A percentile compares a stretch with the other conserved stretches of the same genome.
Conservation (phyloP, 1,140 invertebrate species). For the Drosophila sucinea region DNA sequence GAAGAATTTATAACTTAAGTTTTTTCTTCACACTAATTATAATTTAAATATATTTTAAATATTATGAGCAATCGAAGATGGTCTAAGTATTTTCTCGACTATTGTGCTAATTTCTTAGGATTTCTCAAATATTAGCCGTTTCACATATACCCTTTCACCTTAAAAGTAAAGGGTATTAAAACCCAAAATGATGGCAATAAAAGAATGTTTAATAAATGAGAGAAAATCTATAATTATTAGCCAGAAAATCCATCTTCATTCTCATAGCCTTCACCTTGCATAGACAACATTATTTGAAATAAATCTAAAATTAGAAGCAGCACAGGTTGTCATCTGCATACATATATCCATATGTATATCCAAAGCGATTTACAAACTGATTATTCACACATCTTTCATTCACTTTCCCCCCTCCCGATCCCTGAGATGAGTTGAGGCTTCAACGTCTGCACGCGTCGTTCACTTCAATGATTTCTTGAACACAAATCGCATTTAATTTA, state of each 20-base stretch:
- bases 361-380: neutral
- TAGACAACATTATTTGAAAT: neutral
- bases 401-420: neutral
- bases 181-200: neutral
- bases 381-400: neutral
- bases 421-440: neutral
- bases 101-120: no score
- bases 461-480: conserved; percentile 44
- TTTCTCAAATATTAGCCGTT: no score
- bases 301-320: neutral
- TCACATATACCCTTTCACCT: no score
- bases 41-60: no score
- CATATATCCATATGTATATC: neutral
- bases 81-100: no score
- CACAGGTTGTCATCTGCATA: neutral
- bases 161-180: no score
- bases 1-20: no score
- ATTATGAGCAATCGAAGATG: no score
- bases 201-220: conserved; percentile 1
- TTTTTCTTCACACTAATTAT: no score
- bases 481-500: conserved; percentile 78
- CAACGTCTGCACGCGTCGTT: conserved; percentile 44
- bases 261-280: neutral
- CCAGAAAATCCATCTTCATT: neutral
- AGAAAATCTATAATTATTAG: neutral